Percentiles rank a stretch among this genome's conserved stretches.
phyloP scores from a whole-genome alignment of 2,797 vertebrate genomes.

The Echiichthys vipera region DNA sequence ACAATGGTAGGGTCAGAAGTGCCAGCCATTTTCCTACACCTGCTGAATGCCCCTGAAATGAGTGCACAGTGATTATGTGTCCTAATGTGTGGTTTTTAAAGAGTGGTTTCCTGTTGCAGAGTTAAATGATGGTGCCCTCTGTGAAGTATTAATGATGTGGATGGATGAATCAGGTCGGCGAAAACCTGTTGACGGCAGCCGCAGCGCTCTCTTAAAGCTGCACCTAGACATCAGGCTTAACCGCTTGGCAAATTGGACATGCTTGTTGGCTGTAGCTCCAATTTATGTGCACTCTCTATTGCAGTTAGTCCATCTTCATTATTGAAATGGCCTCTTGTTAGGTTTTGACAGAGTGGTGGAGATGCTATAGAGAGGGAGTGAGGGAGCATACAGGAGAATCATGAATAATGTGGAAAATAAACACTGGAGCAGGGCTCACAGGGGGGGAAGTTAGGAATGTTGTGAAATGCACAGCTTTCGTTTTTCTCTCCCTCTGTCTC shows the following conservation, averaged over 20 bases:
- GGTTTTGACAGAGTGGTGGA: slow-evolving; percentile 73
- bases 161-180: slow-evolving; percentile 75
- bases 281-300: slow-evolving; percentile 82
- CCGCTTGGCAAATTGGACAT: slow-evolving; percentile 84
- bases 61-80: slow-evolving; percentile 71
- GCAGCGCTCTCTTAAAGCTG: slow-evolving; percentile 68
- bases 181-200: slow-evolving; percentile 72
- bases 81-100: slow-evolving; percentile 77
- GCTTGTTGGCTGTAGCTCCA: slow-evolving; percentile 80
- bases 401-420: slow-evolving; percentile 82
- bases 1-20: slow-evolving; percentile 74
- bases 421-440: slow-evolving; percentile 65
- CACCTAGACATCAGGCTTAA: slow-evolving; percentile 79
- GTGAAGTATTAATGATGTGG: slow-evolving; percentile 82
- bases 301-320: slow-evolving; percentile 85
- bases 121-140: slow-evolving; percentile 78
- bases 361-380: slow-evolving; percentile 55
- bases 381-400: slow-evolving; percentile 61
- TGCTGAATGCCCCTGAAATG: slow-evolving; percentile 71
- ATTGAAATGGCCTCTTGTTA: slow-evolving; percentile 81
- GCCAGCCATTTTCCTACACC: slow-evolving; percentile 71
- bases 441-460: slow-evolving; percentile 54
- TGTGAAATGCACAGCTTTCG: slow-evolving; percentile 69
- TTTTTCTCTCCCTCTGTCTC: slow-evolving; percentile 33
- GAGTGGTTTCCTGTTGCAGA: slow-evolving; percentile 72